Evolutionary conservation across 2,113 vertebrate species (phyloP), one percentile per base, ranked within the genome.

Genomic region (Nothoprocta perdicaria): DNA sequence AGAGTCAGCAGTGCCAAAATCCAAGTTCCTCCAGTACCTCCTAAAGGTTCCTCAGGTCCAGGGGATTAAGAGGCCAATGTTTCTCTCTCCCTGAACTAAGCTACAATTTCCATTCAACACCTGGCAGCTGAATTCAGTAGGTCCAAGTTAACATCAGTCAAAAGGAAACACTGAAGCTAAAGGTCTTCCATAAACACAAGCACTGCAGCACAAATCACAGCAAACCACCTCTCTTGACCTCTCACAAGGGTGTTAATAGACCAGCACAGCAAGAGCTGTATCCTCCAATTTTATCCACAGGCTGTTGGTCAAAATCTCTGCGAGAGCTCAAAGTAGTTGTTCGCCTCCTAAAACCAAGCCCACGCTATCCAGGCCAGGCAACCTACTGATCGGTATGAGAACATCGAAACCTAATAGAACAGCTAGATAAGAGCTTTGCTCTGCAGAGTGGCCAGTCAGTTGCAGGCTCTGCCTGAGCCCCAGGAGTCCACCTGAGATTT

Each of bases 371-470:
- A 14, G 33, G 23, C 17, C 24, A 35, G 48, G 60, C 18, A 9
- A 48, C n/a, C n/a, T 10, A 57, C 7, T 57, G 26, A 77, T 12
- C 38, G 41, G 7, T 17, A 48, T 48, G 46, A 48, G 46, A 48
- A 45, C 2, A 17, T 24, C 12, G 7, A 75, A 81, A 48, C 18
- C 17, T 2, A 71, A 53, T 16, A 72, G 72, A 60, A 10, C 24
- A 65, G 24, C 3, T 16, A 63, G 48, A 35, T 10, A 66, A 71
- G 29, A 35, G 4, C 0, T 3, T 45, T 75, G 14, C 52, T 72
- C 16, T 53, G 33, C 26, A 75, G 26, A 40, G 40, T 1, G 0
- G 26, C 12, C 19, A 80, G 10, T 22, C 0, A 0, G 27, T 12
- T 81, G 26, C 33, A 26, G 84, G 24, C 19, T 91, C 38, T 65